Evolutionary conservation across 1,140 invertebrate species (phyloP), one percentile per base, ranked within the genome.

Genomic region (Wasmannia auropunctata): DNA sequence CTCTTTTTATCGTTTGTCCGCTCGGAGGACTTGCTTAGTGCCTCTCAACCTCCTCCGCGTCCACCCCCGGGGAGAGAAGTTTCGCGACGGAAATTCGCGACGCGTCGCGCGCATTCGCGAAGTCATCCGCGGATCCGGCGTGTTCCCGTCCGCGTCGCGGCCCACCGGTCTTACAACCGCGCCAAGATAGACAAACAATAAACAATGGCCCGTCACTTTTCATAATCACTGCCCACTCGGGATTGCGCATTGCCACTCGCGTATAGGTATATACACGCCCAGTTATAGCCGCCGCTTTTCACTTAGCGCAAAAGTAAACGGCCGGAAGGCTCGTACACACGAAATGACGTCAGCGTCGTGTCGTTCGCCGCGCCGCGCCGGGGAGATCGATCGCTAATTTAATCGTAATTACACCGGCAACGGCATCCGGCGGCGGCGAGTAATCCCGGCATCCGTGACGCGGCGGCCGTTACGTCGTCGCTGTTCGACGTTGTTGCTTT

Each of bases 361-460:
- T 69, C 77, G 31, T 80, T 80, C 62, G 22, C 46, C 49, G 46
- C 11, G 28, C 70, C n/a, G n/a, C 70, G 25, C 28, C 58, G 46
- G 49, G 77, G n/a, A n/a, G n/a, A 72, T 72, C 74, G 79, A 83
- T 83, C 65, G 51, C 37, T 72, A 81, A 81, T 72, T 81, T 72
- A 67, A 81, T 81, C 67, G 79, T 83, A 83, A 83, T 83, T 83
- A 83, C n/a, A n/a, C 51, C 51, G 79, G 16, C 51, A 58, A 58
- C 79, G 79, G n/a, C 40, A 51, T 74, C 79, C 67, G 67, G 67
- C 40, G n/a, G n/a, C 49, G 1, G 19, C 51, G 62, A 80, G 31
- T 60, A 58, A 83, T 74, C 43, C 37, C 16, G n/a, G n/a, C n/a
- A 25, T 43, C 31, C 67, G 54, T 74, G 67, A 83, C 51, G 51